phyloP scores from a whole-genome alignment of 2,113 vertebrate species.

The Cinclus mexicanus region DNA sequence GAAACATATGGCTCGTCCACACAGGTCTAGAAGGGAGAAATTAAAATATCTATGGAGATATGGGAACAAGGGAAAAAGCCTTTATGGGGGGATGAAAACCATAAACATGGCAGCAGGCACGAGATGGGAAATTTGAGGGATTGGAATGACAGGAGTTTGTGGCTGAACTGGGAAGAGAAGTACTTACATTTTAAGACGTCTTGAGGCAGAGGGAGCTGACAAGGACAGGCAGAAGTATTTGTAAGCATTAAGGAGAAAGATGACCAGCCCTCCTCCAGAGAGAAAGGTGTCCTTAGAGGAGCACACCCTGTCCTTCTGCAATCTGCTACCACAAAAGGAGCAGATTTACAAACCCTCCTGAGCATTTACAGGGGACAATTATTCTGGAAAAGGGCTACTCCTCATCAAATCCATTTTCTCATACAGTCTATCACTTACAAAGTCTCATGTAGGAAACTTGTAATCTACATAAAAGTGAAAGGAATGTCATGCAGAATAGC shows the following conservation, averaged over 20 bases:
- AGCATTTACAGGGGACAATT: not conserved
- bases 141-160: not conserved
- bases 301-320: not conserved
- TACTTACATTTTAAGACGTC: not conserved
- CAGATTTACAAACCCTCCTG: not conserved
- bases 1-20: not conserved
- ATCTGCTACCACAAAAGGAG: not conserved
- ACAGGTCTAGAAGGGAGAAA: not conserved
- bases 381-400: not conserved
- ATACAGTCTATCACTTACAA: constrained; percentile 44
- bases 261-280: not conserved
- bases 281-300: not conserved
- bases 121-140: not conserved
- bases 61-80: not conserved
- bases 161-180: not conserved
- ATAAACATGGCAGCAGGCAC: not conserved
- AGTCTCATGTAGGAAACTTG: constrained; percentile 18
- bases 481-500: constrained; percentile 49
- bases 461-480: constrained; percentile 68
- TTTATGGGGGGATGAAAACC: not conserved
- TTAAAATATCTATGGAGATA: not conserved
- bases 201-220: not conserved
- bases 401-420: constrained; percentile 40
- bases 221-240: not conserved
- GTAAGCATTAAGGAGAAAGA: not conserved